Evolutionary conservation across 2,888 invertebrate genomes (phyloP), one percentile per base, ranked within the genome.

Genomic region (Parasteatoda lunata): DNA sequence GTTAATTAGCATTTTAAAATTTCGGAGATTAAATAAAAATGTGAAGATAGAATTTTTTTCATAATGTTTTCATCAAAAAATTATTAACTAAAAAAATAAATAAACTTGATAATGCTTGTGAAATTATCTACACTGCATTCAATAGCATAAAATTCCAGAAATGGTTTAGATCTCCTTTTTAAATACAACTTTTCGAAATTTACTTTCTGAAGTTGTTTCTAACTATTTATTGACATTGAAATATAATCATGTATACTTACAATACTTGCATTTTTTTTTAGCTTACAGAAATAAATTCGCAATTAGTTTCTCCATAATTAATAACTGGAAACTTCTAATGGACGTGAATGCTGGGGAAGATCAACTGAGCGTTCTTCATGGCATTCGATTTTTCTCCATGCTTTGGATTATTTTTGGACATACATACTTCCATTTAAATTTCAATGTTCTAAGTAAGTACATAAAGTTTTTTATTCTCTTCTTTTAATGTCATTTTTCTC

Each of bases 251-350:
- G 30, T 30, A 30, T 30, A 30, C 30, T 30, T 30, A 30, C 30
- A n/a, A 59, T 59, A 4, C 8, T 65, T 76, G 7, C 4, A 9
- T 64, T 51, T 76, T 9, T n/a, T 77, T 59, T 0, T 3, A 84
- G 84, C 64, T 15, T 73, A 77, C 45, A 30, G 71, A 3, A 64
- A 69, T 1, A 68, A 84, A 49, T 78, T 66, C 52, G 9, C 78
- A 3, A n/a, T 86, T 15, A 69, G 90, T 51, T 92, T 91, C 84
- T 91, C 91, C 4, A 82, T 90, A 3, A 89, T 90, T 70, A 83
- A 88, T 0, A 91, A 91, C 80, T 90, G 90, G 48, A 87, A 71
- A 9, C 84, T 89, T n/a, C 88, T 91, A 4, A 80, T 91, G 69
- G 86, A 89, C 64, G 89, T 90, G 5, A 69, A 70, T 0, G 71